Evolutionary conservation across 2,797 vertebrate species (phyloP).

Genomic region (Tiaroga cobitis): DNA sequence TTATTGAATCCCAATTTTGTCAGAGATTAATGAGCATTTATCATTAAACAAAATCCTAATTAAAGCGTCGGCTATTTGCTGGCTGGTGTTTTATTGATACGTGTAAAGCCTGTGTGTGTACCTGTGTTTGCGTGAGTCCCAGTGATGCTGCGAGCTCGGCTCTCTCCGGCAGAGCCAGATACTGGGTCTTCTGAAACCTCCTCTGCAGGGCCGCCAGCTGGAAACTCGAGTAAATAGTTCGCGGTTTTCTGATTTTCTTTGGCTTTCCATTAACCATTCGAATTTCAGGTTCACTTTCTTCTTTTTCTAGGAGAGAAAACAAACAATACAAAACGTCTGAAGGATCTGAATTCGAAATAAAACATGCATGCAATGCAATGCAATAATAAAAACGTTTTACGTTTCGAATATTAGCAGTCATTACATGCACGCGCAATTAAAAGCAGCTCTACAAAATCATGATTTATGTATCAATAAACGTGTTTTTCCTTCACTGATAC

Average conservation of each 20-base stretch:
- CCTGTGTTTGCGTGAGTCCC: conserved; percentile 98
- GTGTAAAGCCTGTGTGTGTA: conserved; percentile 57
- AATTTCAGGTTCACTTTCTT: conserved; percentile 94
- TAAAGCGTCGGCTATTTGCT: not conserved
- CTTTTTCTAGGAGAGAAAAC: conserved; percentile 82
- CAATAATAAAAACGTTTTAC: not conserved
- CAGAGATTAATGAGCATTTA: not conserved
- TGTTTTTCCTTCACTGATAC: too few relatives aligned
- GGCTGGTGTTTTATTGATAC: not conserved
- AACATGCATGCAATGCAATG: not conserved
- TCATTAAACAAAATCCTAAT: too few relatives aligned
- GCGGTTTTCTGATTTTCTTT: conserved; percentile 97
- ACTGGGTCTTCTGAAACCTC: conserved; percentile 97
- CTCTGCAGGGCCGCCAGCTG: conserved; percentile 95
- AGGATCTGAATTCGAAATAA: not conserved
- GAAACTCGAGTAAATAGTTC: conserved; percentile 98
- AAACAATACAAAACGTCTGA: not conserved
- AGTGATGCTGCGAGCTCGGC: conserved; percentile 95
- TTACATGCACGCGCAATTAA: not conserved
- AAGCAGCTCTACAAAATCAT: not conserved
- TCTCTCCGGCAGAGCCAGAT: conserved; percentile 93
- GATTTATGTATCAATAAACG: not conserved
- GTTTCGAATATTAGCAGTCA: not conserved
- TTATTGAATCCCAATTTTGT: too few relatives aligned
- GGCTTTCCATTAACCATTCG: conserved; percentile 98